Base-by-base conservation (phyloP, 2,113 vertebrate genomes). In the Ceuthmochares aereus region DNA sequence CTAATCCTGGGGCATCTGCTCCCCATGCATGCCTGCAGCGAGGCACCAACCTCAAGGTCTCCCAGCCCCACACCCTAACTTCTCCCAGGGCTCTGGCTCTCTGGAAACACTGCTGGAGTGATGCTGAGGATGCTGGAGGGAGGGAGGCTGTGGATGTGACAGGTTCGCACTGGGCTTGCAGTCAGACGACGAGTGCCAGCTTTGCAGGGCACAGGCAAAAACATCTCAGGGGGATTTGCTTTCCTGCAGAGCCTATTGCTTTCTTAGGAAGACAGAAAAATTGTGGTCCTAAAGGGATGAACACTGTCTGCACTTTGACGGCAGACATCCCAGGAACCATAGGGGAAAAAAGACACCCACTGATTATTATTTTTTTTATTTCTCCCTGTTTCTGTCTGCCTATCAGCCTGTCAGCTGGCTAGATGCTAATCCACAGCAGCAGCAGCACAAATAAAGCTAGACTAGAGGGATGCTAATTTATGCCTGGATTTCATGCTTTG, bases 401-500 rank as follows among this genome's bases (percentile, higher is more conserved):
- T 95, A 95, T 96, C 96, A 95, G 92, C 93, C 80, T 96, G 95
- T 95, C 94, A 96, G 92, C 83, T 79, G 74, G 84, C 87, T 94
- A 90, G 94, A 97, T 95, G 95, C 95, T 97, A 95, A 96, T 96
- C 95, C 93, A 58, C 84, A 83, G 82, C 95, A 97, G 95, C 91
- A 96, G 94, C 79, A 95, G 93, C 93, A 89, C 92, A 91, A 92
- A 96, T 90, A 93, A 94, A 87, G 87, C 92, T 95, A 96, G 95
- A 94, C 95, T 95, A 81, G 94, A 94, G 67, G 63, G 95, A 95
- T 96, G 94, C 96, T 97, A 96, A 94, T 97, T 97, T 97, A 97
- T 97, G 88, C 96, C 83, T 84, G 93, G 85, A 92, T 94, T 89
- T 97, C 89, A 87, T 95, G 96, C 87, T 95, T 91, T 94, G 96